These are phyloP conservation scores for Paedocypris sp. DNA, from an alignment of 2,113 vertebrate genomes.

Conservation along the genomic window DNA sequence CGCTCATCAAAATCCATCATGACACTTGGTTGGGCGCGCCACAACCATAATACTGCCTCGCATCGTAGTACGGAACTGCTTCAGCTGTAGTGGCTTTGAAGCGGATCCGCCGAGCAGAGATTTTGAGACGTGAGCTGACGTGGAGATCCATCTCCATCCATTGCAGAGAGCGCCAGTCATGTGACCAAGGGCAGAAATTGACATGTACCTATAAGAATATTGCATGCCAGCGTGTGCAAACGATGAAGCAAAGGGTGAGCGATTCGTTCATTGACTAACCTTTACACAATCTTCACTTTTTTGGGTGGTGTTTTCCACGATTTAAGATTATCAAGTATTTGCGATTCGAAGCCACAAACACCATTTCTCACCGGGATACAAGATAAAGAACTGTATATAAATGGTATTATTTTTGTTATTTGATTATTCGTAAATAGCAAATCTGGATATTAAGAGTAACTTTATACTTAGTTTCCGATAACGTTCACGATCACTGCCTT, in stretches of 20 bases:
- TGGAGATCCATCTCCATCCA: slow-evolving; percentile 99
- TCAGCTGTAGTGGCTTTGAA: slow-evolving; percentile 90
- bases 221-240: slow-evolving; percentile 47
- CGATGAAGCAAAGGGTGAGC: slow-evolving; percentile 39
- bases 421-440: too few species aligned
- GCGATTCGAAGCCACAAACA: too few species aligned
- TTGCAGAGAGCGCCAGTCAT: slow-evolving; percentile 94
- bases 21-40: slow-evolving; percentile 73
- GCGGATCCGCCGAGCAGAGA: slow-evolving; percentile 89
- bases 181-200: slow-evolving; percentile 98
- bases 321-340: too few species aligned
- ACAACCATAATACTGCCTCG: slow-evolving; percentile 71
- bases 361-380: too few species aligned
- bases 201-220: slow-evolving; percentile 65
- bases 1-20: slow-evolving; percentile 99
- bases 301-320: too few species aligned
- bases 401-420: too few species aligned
- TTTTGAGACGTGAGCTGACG: slow-evolving; percentile 98
- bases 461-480: too few species aligned
- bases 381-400: too few species aligned
- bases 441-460: too few species aligned
- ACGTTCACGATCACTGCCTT: too few species aligned
- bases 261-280: slow-evolving; percentile 26
- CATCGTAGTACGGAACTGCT: slow-evolving; percentile 80
- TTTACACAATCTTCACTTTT: too few species aligned